Percentiles rank a stretch among this genome's conserved stretches.
Conservation (phyloP, 2,888 invertebrate species). For the Tipula confusa region DNA sequence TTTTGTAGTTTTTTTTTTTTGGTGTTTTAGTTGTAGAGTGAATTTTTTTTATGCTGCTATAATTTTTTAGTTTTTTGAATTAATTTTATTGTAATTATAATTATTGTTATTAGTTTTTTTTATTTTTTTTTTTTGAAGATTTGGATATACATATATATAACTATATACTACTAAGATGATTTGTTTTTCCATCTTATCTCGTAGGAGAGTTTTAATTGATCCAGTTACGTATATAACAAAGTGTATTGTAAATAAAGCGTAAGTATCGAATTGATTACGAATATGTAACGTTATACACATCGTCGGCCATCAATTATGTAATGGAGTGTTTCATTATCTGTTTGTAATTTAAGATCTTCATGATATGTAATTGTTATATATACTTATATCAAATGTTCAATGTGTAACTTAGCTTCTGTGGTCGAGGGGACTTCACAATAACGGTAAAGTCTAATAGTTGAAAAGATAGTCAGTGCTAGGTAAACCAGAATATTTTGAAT, state of each 20-base stretch:
- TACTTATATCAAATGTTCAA: too few relatives aligned
- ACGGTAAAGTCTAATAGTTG: too few relatives aligned
- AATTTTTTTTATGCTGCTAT: conserved; percentile 21
- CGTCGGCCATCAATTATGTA: background rate
- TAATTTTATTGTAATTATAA: conserved; percentile 28
- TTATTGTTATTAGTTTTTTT: background rate
- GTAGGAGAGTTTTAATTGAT: background rate
- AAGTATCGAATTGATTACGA: background rate
- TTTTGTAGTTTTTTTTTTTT: conserved; percentile 25
- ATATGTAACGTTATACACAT: background rate
- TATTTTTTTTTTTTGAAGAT: conserved; percentile 8
- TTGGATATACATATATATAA: background rate
- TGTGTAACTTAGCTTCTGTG: too few relatives aligned
- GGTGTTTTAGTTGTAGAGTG: background rate
- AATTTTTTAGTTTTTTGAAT: background rate
- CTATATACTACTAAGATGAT: background rate
- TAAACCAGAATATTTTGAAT: too few relatives aligned
- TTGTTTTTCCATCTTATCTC: background rate
- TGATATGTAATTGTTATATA: too few relatives aligned
- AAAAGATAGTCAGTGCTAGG: too few relatives aligned
- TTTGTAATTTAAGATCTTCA: too few relatives aligned
- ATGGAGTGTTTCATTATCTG: background rate
- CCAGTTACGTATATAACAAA: background rate
- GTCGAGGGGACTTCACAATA: too few relatives aligned
- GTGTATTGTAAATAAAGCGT: background rate